Conservation (phyloP, 2,113 vertebrate species). For the Malurus elegans region DNA sequence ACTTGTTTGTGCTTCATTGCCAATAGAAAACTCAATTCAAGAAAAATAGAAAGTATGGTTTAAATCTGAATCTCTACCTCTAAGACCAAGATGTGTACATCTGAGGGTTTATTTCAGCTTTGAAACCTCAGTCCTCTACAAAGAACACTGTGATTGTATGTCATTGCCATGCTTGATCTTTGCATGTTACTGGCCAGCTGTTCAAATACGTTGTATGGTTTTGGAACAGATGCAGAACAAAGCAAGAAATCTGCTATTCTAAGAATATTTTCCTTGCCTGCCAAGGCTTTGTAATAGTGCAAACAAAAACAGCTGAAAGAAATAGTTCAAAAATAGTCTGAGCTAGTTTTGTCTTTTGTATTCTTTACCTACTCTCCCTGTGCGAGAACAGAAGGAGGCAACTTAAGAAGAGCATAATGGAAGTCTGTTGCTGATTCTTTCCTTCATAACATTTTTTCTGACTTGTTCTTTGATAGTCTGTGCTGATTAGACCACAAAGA, state of each 20-base stretch:
- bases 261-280: slow-evolving; percentile 24
- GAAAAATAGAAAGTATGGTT: slow-evolving; percentile 2
- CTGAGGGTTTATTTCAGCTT: background rate
- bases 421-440: background rate
- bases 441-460: background rate
- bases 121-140: background rate
- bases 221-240: slow-evolving; percentile 44
- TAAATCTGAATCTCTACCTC: background rate
- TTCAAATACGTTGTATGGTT: slow-evolving; percentile 26
- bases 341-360: slow-evolving; percentile 9
- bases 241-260: slow-evolving; percentile 41
- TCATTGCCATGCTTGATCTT: background rate
- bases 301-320: slow-evolving; percentile 51
- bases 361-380: background rate
- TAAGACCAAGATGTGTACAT: background rate
- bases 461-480: background rate
- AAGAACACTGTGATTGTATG: background rate
- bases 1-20: background rate
- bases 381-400: background rate
- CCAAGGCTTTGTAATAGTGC: slow-evolving; percentile 31
- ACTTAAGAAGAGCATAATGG: background rate
- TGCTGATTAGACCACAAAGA: background rate
- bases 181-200: slow-evolving; percentile 34
- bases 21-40: background rate
- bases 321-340: background rate